Evolutionary conservation across 2,888 invertebrate species (phyloP).

Genomic region (Nebria salina): DNA sequence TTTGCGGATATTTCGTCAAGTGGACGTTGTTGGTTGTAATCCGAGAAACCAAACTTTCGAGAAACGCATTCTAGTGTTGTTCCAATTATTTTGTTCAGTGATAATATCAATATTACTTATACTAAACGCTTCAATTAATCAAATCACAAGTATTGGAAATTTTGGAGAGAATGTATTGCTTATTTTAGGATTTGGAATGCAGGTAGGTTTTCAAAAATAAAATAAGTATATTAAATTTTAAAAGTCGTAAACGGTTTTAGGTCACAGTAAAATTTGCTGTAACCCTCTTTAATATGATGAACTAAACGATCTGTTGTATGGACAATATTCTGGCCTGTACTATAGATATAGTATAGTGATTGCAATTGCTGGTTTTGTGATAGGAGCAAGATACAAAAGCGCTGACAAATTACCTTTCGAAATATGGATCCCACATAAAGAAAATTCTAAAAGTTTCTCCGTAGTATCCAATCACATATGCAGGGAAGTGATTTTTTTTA

Average conservation of each 20-base stretch:
- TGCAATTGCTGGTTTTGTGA: not conserved
- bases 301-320: not conserved
- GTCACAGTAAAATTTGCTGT: not conserved
- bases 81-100: not conserved
- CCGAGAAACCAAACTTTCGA: not conserved
- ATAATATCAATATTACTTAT: not conserved
- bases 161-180: not conserved
- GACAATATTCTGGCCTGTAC: conserved; percentile 1
- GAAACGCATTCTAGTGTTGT: not conserved
- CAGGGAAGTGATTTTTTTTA: not conserved
- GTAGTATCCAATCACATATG: conserved; percentile 26
- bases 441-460: conserved; percentile 17
- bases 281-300: not conserved
- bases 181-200: not conserved
- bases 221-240: not conserved
- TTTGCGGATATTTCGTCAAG: not conserved
- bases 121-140: not conserved
- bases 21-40: not conserved
- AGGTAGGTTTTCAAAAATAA: not conserved
- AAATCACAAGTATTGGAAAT: not conserved
- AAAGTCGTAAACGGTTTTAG: not conserved
- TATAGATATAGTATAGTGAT: not conserved
- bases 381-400: not conserved
- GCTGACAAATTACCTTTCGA: not conserved
- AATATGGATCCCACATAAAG: conserved; percentile 17